phyloP scores from a whole-genome alignment of 2,888 invertebrate genomes.

The Agelastica alni region DNA sequence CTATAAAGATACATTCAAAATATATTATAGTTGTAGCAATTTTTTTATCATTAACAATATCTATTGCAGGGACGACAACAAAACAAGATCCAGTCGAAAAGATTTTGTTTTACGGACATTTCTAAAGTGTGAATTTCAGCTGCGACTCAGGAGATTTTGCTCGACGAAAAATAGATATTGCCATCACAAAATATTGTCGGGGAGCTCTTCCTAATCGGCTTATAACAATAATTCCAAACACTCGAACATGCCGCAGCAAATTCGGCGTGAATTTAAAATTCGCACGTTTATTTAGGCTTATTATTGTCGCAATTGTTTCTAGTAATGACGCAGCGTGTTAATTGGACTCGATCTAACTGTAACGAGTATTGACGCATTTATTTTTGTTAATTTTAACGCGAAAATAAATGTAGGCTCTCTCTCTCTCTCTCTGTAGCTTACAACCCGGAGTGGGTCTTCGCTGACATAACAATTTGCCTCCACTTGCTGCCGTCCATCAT shows the following conservation, averaged over 20 bases:
- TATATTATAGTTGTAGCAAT: no score
- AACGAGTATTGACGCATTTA: background rate
- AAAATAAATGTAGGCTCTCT: no score
- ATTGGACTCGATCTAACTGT: slow-evolving; percentile 6
- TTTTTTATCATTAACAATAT: no score
- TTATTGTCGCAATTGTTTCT: slow-evolving; percentile 1
- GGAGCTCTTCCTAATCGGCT: slow-evolving; percentile 34
- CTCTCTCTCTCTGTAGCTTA: no score
- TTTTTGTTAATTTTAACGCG: no score
- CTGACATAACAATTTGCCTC: no score
- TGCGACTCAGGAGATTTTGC: slow-evolving; percentile 27
- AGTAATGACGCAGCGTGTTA: background rate
- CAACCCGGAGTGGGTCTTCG: no score
- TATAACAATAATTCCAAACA: slow-evolving; percentile 18
- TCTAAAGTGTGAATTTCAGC: slow-evolving; percentile 22
- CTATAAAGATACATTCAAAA: no score
- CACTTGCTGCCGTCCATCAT: no score
- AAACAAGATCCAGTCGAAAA: no score
- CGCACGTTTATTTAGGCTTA: background rate
- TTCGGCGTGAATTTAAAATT: slow-evolving; percentile 11
- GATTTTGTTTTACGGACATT: no score
- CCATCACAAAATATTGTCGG: slow-evolving; percentile 32
- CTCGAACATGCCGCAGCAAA: slow-evolving; percentile 4
- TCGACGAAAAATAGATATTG: slow-evolving; percentile 37
- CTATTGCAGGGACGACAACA: no score